Base-by-base conservation (phyloP, 2,888 invertebrate genomes). In the Eupithecia abbreviata region DNA sequence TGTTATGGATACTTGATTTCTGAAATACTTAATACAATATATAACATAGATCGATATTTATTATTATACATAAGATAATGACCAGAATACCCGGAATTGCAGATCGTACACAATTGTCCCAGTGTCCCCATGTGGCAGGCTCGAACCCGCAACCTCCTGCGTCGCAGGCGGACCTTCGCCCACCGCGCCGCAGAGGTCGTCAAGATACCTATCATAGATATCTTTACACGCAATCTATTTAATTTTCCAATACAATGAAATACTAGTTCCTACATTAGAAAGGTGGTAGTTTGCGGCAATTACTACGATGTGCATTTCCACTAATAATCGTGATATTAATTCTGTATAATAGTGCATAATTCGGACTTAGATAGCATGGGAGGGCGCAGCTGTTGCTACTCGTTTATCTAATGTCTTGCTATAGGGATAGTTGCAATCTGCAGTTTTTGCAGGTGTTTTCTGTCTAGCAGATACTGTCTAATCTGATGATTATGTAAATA, bases 291-390 rank as follows among this genome's bases (percentile, higher is more conserved):
- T 18, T 10, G 18, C 9, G n/a, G 3, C 58, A 58, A 55, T 58
- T 18, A 58, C 18, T 58, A 10, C 18, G 18, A 58, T 58, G 58
- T 58, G 9, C 18, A 18, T 18, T 58, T 58, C 58, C 18, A 18
- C 58, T 58, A 18, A 58, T 10, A 18, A 58, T 18, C 18, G 58
- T 15, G 18, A n/a, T 55, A 55, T 18, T 18, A 18, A 58, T 10
- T 18, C 58, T 58, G 58, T 58, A 58, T 58, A 58, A 18, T 58
- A 58, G 58, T 58, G 58, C 58, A 18, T 58, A 58, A 58, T 58
- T 58, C 18, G 18, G n/a, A 58, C 58, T 58, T 58, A 15, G 55
- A 55, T n/a, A 18, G 58, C 58, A 58, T 18, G 58, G 18, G 18
- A 58, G 3, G 9, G n/a, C 0, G 18, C 58, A 58, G 58, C 58